Percentiles rank a stretch among this genome's conserved stretches.
Evolutionary conservation across 2,888 invertebrate species (phyloP).

Genomic region (Sarcophaga rosellei): DNA sequence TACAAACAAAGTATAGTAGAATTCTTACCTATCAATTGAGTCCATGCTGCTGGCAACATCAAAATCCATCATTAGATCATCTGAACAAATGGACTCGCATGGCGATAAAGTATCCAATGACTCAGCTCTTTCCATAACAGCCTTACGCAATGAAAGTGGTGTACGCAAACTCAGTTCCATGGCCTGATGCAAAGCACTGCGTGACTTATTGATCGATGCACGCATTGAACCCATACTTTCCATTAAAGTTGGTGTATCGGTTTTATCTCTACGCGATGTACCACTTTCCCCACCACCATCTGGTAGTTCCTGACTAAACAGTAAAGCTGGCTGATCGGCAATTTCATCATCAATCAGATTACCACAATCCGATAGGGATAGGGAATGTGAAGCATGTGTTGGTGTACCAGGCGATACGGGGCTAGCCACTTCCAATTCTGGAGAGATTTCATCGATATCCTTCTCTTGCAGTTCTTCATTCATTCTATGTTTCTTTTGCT

Average conservation of each 20-base stretch:
- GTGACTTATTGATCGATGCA: conserved; percentile 76
- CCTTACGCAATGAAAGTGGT: conserved; percentile 78
- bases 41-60: conserved; percentile 83
- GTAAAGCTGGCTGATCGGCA: conserved; percentile 92
- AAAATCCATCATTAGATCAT: conserved; percentile 94
- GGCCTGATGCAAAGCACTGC: conserved; percentile 79
- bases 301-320: conserved; percentile 86
- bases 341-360: conserved; percentile 94
- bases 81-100: conserved; percentile 91
- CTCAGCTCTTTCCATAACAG: conserved; percentile 84
- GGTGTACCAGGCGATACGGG: conserved; percentile 89
- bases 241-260: conserved; percentile 81
- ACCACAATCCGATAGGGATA: conserved; percentile 89
- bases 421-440: conserved; percentile 81
- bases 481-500: conserved; percentile 79
- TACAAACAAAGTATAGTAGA: too few species aligned
- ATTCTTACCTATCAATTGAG: conserved; percentile 79
- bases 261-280: conserved; percentile 80
- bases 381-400: conserved; percentile 89
- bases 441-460: conserved; percentile 81
- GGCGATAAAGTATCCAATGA: conserved; percentile 92
- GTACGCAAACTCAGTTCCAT: conserved; percentile 81
- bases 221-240: conserved; percentile 80
- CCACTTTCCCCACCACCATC: conserved; percentile 73
- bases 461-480: conserved; percentile 81